phyloP scores from a whole-genome alignment of 2,888 invertebrate genomes.

The Pollenia amentaria region DNA sequence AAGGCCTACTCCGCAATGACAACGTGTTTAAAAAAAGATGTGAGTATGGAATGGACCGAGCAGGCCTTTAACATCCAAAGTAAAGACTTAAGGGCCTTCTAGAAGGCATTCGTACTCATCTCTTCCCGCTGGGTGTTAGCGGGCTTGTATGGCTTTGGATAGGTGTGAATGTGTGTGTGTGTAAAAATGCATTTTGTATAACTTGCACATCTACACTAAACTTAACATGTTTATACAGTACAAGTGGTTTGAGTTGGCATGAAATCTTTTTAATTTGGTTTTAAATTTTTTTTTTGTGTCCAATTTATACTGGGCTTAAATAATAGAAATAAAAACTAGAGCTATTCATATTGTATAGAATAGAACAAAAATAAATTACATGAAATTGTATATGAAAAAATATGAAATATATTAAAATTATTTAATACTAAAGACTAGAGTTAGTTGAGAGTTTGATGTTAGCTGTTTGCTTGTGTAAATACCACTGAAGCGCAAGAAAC shows the following conservation, averaged over 20 bases:
- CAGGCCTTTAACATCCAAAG: too few species aligned
- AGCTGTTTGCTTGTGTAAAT: slow-evolving; percentile 13
- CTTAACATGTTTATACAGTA: slow-evolving; percentile 1
- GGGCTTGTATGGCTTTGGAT: background rate
- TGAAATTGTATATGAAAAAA: slow-evolving; percentile 1
- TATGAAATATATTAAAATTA: slow-evolving; percentile 14
- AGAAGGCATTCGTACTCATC: too few species aligned
- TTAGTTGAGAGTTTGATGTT: slow-evolving; percentile 37
- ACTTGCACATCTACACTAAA: slow-evolving; percentile 13
- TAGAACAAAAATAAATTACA: background rate
- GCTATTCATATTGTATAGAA: slow-evolving; percentile 20
- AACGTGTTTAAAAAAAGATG: too few species aligned
- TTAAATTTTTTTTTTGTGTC: background rate
- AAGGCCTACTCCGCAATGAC: too few species aligned
- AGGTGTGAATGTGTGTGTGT: background rate
- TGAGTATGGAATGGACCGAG: too few species aligned
- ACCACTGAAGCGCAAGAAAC: slow-evolving; percentile 58
- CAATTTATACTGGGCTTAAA: background rate
- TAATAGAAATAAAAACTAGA: slow-evolving; percentile 7
- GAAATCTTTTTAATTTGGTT: slow-evolving; percentile 26
- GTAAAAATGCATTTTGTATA: background rate
- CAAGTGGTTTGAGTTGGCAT: slow-evolving; percentile 44
- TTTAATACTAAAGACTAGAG: background rate
- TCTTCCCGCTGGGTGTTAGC: too few species aligned
- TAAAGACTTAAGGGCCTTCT: too few species aligned